phyloP scores from a whole-genome alignment of 2,888 invertebrate genomes.

The Sceliomorpha sp. region DNA sequence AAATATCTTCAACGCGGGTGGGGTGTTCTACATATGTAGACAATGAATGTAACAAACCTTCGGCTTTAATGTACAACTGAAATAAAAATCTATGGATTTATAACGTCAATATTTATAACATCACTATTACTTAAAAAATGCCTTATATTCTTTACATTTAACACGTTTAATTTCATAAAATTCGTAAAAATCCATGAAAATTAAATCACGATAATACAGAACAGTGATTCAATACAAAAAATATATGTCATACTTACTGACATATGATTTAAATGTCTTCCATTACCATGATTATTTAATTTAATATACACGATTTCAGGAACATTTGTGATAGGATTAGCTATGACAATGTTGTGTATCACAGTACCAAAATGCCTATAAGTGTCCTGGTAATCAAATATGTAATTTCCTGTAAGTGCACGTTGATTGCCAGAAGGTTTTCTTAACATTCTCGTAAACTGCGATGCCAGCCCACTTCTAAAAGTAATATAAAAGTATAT shows the following conservation, averaged over 20 bases:
- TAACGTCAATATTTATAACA: too few species aligned
- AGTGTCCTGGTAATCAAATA: constrained; percentile 86
- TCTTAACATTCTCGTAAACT: constrained; percentile 84
- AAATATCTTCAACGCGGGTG: constrained; percentile 81
- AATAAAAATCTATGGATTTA: constrained; percentile 15
- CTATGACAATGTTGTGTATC: constrained; percentile 84
- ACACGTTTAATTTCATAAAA: constrained; percentile 3
- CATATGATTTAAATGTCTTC: constrained; percentile 83
- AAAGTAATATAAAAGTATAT: constrained; percentile 57
- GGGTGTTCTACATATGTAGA: constrained; percentile 81
- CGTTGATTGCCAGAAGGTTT: constrained; percentile 82
- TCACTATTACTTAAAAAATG: too few species aligned
- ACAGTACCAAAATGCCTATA: constrained; percentile 83
- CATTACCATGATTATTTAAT: constrained; percentile 83
- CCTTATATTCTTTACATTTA: too few species aligned
- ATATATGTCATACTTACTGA: constrained; percentile 82
- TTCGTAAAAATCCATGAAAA: constrained; percentile 10
- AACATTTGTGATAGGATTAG: constrained; percentile 84
- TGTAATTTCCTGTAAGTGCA: constrained; percentile 87
- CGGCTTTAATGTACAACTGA: constrained; percentile 84
- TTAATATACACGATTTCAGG: constrained; percentile 84
- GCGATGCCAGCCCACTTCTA: constrained; percentile 85
- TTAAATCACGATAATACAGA: too few species aligned
- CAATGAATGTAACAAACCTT: constrained; percentile 81
- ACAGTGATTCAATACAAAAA: too few species aligned